Percentiles rank a stretch among this genome's conserved stretches.
phyloP scores from a whole-genome alignment of 2,888 invertebrate genomes.

The Oligia fasciuncula region DNA sequence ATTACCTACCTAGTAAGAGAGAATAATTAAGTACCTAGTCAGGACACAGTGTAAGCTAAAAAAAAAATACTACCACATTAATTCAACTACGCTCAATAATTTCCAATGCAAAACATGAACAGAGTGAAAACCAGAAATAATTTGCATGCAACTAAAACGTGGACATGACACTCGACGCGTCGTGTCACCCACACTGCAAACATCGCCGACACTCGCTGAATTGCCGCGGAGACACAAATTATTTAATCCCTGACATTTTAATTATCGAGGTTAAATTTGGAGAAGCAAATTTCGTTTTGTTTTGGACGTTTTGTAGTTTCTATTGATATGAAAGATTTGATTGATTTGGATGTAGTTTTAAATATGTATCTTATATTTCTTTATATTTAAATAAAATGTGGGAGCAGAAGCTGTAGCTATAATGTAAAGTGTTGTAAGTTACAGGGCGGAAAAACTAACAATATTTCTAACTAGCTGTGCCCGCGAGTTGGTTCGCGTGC shows the following conservation, averaged over 20 bases:
- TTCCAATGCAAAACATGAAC: conserved; percentile 13
- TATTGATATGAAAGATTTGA: not conserved
- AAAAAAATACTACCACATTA: not conserved
- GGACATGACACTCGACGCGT: conserved; percentile 6
- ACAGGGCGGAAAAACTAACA: not conserved
- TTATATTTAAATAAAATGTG: not conserved
- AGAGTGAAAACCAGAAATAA: conserved; percentile 26
- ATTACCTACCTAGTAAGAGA: not conserved
- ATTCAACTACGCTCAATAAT: conserved; percentile 15
- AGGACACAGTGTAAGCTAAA: not conserved
- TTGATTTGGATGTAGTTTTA: not conserved
- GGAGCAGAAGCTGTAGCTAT: not conserved
- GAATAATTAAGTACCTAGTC: not conserved
- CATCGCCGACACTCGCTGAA: conserved; percentile 36
- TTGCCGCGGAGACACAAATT: conserved; percentile 35
- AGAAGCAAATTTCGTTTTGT: not conserved
- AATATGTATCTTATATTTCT: not conserved
- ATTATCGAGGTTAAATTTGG: conserved; percentile 23
- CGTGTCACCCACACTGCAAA: conserved; percentile 29
- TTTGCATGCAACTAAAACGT: conserved; percentile 39
- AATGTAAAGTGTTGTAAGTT: not conserved
- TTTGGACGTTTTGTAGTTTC: not conserved
- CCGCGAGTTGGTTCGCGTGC: too few relatives aligned
- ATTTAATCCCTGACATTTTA: conserved; percentile 41
- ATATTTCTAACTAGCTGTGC: too few relatives aligned